A percentile compares a stretch with the other conserved stretches of the same genome.
phyloP scores from a whole-genome alignment of 1,140 invertebrate species.

The Drosophila bifasciata region DNA sequence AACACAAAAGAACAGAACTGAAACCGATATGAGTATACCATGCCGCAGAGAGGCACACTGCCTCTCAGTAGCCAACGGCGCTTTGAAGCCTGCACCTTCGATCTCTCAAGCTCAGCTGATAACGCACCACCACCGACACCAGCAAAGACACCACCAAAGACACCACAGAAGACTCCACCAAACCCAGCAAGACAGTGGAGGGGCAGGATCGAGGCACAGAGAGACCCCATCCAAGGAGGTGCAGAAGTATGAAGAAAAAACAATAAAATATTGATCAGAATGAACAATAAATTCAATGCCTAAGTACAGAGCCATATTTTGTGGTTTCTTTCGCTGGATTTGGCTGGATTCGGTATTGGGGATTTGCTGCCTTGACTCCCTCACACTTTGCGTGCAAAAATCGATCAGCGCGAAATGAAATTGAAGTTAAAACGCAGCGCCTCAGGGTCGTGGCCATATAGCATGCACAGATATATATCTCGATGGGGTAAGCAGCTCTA shows the following conservation, averaged over 20 bases:
- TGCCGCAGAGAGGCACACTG: no score
- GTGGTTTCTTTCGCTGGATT: neutral
- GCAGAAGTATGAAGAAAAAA: conserved; percentile 67
- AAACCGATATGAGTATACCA: conserved; percentile 44
- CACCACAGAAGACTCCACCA: neutral
- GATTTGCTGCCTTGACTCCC: conserved; percentile 45
- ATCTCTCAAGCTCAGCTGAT: conserved; percentile 46
- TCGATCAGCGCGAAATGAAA: conserved; percentile 81
- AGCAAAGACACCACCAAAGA: neutral
- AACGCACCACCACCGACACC: conserved; percentile 57
- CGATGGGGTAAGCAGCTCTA: no score
- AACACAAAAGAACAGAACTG: conserved; percentile 15
- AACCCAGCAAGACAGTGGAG: no score
- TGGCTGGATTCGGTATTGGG: neutral
- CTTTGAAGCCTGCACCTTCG: conserved; percentile 64
- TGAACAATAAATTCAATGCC: conserved; percentile 75
- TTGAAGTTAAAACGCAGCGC: conserved; percentile 75
- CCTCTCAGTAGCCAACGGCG: conserved; percentile 56
- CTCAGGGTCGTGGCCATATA: conserved; percentile 60
- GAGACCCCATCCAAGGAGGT: conserved; percentile 41
- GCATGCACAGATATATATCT: conserved; percentile 44
- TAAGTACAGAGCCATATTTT: conserved; percentile 65
- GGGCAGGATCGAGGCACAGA: neutral
- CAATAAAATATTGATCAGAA: conserved; percentile 74
- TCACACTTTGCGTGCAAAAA: conserved; percentile 82